Evolutionary conservation across 2,797 vertebrate genomes (phyloP), one percentile per base, ranked within the genome.

Genomic region (Syndactyla subalaris): DNA sequence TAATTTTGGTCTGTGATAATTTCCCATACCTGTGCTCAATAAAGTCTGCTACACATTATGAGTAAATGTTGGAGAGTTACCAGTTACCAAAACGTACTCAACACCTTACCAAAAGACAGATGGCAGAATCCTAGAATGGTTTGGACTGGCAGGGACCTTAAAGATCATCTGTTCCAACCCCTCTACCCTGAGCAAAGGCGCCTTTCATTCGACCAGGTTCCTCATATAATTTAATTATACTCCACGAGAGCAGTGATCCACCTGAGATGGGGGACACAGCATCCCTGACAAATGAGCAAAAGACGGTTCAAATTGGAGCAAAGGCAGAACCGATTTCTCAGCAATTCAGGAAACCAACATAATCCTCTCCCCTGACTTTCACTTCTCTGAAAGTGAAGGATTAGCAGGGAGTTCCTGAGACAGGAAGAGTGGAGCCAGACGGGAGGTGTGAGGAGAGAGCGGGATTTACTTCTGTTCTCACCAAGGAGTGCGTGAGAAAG

Each of bases 221-320:
- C 18, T 32, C 26, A 54, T 3, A 34, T 5, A 2, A 24, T 48
- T 65, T 58, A 12, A 2, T 39, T 43, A 2, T 1, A 9, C 2
- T 38, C 7, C n/a, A 14, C 4, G 5, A 32, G 6, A 4, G 6
- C 8, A 8, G 7, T 34, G 20, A 24, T 22, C 41, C 23, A 24
- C 9, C 4, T 1, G 0, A 32, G 19, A 10, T 17, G 6, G 12
- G 2, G 1, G 8, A 70, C 71, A 18, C 6, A 36, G 1, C 2
- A 1, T 11, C 51, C 67, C 62, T 29, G 3, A 27, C 21, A 41
- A 9, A 8, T 17, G 11, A 67, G 8, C 7, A 32, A 66, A 88
- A n/a, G 6, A 52, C 4, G 11, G 3, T 48, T 62, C 14, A 23
- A 39, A 27, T 6, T 30, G 49, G 12, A 11, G 2, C 20, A 57